These are phyloP conservation scores for Scolopax rusticola DNA, from an alignment of 2,797 vertebrate species.

Conservation along the genomic window DNA sequence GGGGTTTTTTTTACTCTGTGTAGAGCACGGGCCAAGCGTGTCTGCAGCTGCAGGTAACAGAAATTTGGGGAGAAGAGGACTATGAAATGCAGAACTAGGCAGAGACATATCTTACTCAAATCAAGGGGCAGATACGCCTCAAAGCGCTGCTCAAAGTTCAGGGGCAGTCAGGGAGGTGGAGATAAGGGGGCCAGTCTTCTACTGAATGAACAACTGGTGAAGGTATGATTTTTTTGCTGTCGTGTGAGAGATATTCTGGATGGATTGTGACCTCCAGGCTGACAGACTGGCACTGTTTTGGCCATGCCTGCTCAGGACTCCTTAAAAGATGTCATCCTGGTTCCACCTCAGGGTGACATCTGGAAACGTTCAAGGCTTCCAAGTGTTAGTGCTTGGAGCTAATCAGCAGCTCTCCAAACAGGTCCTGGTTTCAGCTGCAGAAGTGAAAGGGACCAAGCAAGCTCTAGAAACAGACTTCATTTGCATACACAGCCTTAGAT, in stretches of 20 bases:
- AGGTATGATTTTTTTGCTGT: not conserved
- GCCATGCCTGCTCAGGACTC: not conserved
- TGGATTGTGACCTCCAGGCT: not conserved
- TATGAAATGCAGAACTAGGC: not conserved
- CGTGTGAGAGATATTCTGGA: not conserved
- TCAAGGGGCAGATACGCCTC: not conserved
- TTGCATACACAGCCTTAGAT: not conserved
- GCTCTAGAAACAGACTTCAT: not conserved
- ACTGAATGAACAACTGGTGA: not conserved
- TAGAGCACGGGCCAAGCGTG: not conserved
- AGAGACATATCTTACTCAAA: not conserved
- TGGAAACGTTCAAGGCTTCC: not conserved
- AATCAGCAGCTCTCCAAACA: not conserved
- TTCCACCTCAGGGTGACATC: not conserved
- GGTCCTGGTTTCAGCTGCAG: not conserved
- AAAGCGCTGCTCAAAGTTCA: not conserved
- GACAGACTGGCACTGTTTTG: not conserved
- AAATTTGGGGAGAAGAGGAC: not conserved
- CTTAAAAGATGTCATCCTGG: not conserved
- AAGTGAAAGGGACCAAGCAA: not conserved
- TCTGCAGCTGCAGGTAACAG: conserved; percentile 1
- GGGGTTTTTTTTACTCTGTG: no score
- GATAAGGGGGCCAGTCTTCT: not conserved
- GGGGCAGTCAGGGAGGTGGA: not conserved
- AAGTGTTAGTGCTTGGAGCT: not conserved